phyloP scores from a whole-genome alignment of 2,888 invertebrate species.

The Sipha maydis region DNA sequence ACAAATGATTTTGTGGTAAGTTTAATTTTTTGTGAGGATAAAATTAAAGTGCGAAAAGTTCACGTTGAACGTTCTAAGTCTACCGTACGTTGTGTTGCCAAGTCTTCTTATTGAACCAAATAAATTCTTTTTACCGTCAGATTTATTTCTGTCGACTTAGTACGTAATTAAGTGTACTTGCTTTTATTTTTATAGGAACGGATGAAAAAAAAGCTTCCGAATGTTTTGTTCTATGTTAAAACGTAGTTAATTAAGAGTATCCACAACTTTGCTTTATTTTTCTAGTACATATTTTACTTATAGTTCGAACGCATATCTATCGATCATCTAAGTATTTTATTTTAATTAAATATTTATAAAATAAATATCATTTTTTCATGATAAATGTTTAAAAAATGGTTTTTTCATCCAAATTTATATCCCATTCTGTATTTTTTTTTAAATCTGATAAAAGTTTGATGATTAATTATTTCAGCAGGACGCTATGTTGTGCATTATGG shows the following conservation, averaged over 20 bases:
- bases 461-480: neutral
- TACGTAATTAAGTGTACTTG: too few species aligned
- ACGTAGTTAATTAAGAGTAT: neutral
- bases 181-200: too few species aligned
- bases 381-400: neutral
- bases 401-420: neutral
- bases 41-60: too few species aligned
- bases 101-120: too few species aligned
- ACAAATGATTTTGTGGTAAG: slow-evolving; percentile 59
- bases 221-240: too few species aligned
- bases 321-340: neutral
- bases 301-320: neutral
- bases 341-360: neutral
- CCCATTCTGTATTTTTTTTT: neutral
- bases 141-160: too few species aligned
- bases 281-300: neutral
- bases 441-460: neutral
- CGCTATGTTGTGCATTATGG: neutral
- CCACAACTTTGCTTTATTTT: neutral
- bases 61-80: too few species aligned
- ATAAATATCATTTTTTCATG: neutral
- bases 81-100: too few species aligned
- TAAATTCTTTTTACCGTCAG: too few species aligned
- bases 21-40: neutral
- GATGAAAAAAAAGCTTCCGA: too few species aligned